Evolutionary conservation across 2,797 vertebrate species (phyloP), one percentile per base, ranked within the genome.

Genomic region (Hapalemur alaotrensis): DNA sequence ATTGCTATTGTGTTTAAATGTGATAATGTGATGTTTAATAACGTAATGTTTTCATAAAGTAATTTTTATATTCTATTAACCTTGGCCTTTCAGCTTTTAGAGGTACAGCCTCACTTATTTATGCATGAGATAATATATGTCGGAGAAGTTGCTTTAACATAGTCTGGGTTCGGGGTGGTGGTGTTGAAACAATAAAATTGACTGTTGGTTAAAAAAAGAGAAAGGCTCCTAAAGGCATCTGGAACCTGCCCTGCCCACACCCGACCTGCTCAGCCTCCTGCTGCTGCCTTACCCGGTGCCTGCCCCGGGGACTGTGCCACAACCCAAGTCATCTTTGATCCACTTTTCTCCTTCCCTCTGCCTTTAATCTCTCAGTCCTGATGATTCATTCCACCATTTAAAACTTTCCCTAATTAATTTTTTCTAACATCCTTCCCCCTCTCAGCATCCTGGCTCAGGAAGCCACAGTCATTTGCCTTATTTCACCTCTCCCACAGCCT

Each of bases 231-330:
- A 32, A 57, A 50, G n/a, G 63, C 43, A 4, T 5, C 32, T 18
- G n/a, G 2, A 15, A 9, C 4, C 32, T 54, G 25, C 52, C 5
- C 2, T 2, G 4, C 20, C n/a, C 41, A 57, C 17, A 1, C 5
- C 35, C 17, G 48, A 23, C 7, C 7, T 0, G 15, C 35, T 23
- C 10, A 0, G n/a, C 2, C 1, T n/a, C 54, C 23, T 3, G 14
- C 38, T 0, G 1, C 50, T 0, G 13, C 5, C 65, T 50, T 2
- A 0, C 17, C 35, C 3, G 0, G 12, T 2, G 23, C 25, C 46
- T 8, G 30, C 23, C 18, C 30, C 12, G 9, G 2, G 7, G 14
- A 43, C 35, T 25, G 4, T 15, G 50, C 32, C 17, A 23, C 20
- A 28, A 14, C 15, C 22, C 2, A n/a, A 5, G 20, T 9, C 23